A percentile compares a stretch with the other conserved stretches of the same genome.
These are phyloP conservation scores for Danionella dracula DNA, from an alignment of 2,797 vertebrate genomes.

Conservation along the genomic window DNA sequence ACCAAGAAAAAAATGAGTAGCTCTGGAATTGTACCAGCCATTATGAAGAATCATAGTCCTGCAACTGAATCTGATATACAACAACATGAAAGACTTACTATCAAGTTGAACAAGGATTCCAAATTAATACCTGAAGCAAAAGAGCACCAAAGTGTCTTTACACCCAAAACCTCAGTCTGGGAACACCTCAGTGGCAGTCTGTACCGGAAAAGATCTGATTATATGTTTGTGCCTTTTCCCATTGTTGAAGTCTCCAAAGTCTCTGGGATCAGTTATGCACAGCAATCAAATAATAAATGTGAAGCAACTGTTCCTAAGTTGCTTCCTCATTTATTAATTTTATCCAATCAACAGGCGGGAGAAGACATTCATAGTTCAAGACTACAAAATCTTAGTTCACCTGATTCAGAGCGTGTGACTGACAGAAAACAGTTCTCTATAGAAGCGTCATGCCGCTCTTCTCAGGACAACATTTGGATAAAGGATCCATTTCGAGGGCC, in stretches of 20 bases:
- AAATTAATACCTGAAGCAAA: not conserved
- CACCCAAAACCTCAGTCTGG: constrained; percentile 48
- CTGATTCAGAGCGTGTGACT: constrained; percentile 14
- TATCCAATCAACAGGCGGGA: not conserved
- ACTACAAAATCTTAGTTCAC: not conserved
- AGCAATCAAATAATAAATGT: not conserved
- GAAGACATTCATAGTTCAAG: constrained; percentile 1
- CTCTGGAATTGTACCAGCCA: not conserved
- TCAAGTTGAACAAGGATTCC: not conserved
- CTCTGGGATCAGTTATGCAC: not conserved
- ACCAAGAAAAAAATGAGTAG: not conserved
- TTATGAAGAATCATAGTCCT: not conserved
- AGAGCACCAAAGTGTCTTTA: constrained; percentile 17
- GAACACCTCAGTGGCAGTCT: constrained; percentile 46
- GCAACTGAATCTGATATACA: not conserved
- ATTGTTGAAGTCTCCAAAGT: not conserved
- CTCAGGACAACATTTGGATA: not conserved
- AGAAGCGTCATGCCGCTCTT: not conserved
- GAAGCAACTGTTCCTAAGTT: not conserved
- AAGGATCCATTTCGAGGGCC: not conserved
- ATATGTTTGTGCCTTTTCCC: not conserved
- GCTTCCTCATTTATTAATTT: not conserved
- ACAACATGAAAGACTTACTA: not conserved
- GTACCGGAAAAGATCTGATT: constrained; percentile 7
- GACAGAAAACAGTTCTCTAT: not conserved